Evolutionary conservation across 2,888 invertebrate genomes (phyloP).

Genomic region (Drosophila merina): DNA sequence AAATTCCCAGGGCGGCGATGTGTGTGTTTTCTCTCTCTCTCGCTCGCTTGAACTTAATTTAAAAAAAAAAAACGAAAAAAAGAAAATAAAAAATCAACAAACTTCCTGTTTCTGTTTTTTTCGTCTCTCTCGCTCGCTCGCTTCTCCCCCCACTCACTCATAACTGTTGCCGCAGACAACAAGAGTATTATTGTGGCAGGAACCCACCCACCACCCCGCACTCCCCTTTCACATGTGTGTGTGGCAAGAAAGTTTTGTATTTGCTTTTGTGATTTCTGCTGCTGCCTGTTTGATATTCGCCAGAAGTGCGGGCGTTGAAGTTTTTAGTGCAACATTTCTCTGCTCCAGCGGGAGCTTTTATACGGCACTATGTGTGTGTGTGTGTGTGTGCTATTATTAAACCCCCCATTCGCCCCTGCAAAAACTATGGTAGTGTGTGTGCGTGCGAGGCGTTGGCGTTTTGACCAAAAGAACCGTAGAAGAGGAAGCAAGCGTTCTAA

Average conservation of each 20-base stretch:
- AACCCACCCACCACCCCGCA: slow-evolving; percentile 11
- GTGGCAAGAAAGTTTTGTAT: slow-evolving; percentile 71
- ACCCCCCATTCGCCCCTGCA: no score
- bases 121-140: slow-evolving; percentile 17
- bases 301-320: slow-evolving; percentile 72
- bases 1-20: slow-evolving; percentile 19
- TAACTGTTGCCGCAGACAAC: slow-evolving; percentile 78
- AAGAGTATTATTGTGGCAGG: slow-evolving; percentile 77
- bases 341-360: slow-evolving; percentile 76
- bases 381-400: slow-evolving; percentile 61
- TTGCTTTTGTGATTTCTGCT: slow-evolving; percentile 56
- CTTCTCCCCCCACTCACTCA: slow-evolving; percentile 16
- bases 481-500: slow-evolving; percentile 20
- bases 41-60: slow-evolving; percentile 57
- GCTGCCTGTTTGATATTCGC: slow-evolving; percentile 68
- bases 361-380: slow-evolving; percentile 38
- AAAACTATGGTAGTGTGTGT: slow-evolving; percentile 38
- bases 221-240: slow-evolving; percentile 25
- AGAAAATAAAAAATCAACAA: slow-evolving; percentile 48
- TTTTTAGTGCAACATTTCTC: slow-evolving; percentile 74
- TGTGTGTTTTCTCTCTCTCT: slow-evolving; percentile 1
- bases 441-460: slow-evolving; percentile 72
- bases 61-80: slow-evolving; percentile 20
- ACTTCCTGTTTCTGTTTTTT: slow-evolving; percentile 62
- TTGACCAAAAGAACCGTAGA: slow-evolving; percentile 46